A percentile compares a stretch with the other conserved stretches of the same genome.
Evolutionary conservation across 1,140 invertebrate genomes (phyloP).

Genomic region (Cydia fagiglandana): DNA sequence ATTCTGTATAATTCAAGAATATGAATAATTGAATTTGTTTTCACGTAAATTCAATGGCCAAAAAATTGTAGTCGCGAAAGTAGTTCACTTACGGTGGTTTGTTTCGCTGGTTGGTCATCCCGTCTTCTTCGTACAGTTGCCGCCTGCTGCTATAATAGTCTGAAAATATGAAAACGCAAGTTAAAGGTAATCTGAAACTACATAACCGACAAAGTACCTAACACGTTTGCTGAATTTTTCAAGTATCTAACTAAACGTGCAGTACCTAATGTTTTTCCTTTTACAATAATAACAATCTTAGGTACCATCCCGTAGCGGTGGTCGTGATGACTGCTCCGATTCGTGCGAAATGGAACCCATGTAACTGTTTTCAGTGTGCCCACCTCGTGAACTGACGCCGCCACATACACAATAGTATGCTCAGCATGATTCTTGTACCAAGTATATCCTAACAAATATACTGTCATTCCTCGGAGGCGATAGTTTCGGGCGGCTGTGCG

Average conservation of each 20-base stretch:
- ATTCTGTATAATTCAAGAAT: no score
- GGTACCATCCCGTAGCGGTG: no score
- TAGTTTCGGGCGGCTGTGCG: constrained; percentile 87
- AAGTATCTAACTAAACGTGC: no score
- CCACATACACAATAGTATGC: constrained; percentile 85
- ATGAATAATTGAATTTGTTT: no score
- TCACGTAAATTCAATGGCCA: background rate
- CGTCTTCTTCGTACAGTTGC: constrained; percentile 90
- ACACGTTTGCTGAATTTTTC: no score
- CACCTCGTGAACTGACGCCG: constrained; percentile 83
- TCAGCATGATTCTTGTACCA: no score
- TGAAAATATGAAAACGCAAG: constrained; percentile 54
- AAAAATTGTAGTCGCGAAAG: background rate
- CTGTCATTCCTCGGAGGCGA: constrained; percentile 91
- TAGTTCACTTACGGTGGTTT: constrained; percentile 84
- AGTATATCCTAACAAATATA: constrained; percentile 48
- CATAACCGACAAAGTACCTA: no score
- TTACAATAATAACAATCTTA: constrained; percentile 53
- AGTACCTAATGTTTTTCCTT: no score
- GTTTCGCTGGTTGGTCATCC: constrained; percentile 85
- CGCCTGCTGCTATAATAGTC: constrained; percentile 91
- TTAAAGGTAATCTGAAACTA: no score
- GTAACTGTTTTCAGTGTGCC: constrained; percentile 49
- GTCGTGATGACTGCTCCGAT: constrained; percentile 87
- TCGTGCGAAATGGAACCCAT: constrained; percentile 75